Base-by-base conservation (phyloP, 2,797 vertebrate genomes). In the Lepidocolaptes lacrymiger region DNA sequence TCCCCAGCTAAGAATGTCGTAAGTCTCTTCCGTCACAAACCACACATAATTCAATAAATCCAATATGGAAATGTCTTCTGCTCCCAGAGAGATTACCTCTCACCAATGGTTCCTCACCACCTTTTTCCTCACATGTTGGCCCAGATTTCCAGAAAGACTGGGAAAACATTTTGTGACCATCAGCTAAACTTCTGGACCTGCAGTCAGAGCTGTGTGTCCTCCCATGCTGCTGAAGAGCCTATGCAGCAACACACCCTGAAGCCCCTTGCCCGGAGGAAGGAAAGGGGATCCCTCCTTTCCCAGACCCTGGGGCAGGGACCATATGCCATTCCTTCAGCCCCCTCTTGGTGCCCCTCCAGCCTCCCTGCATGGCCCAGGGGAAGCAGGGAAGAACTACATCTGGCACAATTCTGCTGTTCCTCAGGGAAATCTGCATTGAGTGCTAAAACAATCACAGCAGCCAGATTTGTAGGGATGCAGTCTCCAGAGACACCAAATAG, bases 391-490 rank as follows among this genome's bases (percentile, higher is more conserved):
- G 1, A 75, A 75, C 55, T 21, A 18, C 66, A 30, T 76, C 71
- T 86, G 91, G 74, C 86, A 32, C 46, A 36, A 16, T 21, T 90
- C 69, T 1, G 8, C 34, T 6, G 9, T 13, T 84, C 71, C 30
- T 27, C 23, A 2, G 79, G 75, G 84, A 78, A 68, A 76, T 34
- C 43, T 43, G 51, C 0, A 0, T 22, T 0, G 0, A 73, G 63
- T 1, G 4, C 88, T 43, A 28, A 91, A 84, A 93, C 68, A 74
- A 72, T 43, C 80, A 26, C 63, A 78, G 86, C 55, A 68, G 67
- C 34, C 71, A 76, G 39, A 67, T 48, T 74, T 10, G 9, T 12
- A 43, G 46, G 43, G 51, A 86, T 9, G 6, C 26, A 52, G 24
- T 9, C 80, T 76, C 74, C 23, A 17, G 89, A 72, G 80, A 75